Evolutionary conservation across 2,797 vertebrate genomes (phyloP), one percentile per base, ranked within the genome.

Genomic region (Adrianichthys oophorus): DNA sequence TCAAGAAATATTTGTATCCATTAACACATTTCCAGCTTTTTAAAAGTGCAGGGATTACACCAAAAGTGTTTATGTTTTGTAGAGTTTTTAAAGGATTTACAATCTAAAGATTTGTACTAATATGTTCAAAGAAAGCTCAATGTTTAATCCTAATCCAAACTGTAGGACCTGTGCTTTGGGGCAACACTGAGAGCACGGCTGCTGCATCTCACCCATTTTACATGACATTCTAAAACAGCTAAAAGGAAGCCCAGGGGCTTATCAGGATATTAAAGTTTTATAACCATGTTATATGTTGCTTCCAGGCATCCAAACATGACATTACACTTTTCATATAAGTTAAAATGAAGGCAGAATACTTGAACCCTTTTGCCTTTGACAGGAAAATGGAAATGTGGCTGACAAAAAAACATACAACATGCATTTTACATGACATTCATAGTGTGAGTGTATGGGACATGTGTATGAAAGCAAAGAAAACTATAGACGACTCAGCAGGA

Each of bases 131-230:
- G 56, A 76, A 69, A 76, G 55, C 52, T 59, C 48, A 60, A 66
- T 44, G 43, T 72, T 79, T 86, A 90, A 85, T 88, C 85, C 82
- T 88, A 89, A 86, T 86, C 83, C 81, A 76, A 52, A 32, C 64
- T 65, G 57, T 74, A 79, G 81, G 4, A 83, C 65, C 74, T 76
- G 46, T 21, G 42, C 41, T 29, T 44, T 43, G 32, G 19, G 66
- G 40, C 24, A 62, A 43, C 41, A 4, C 37, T 37, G 57, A 76
- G 56, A 52, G 41, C 13, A 29, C 57, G 43, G 17, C 44, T 41
- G 18, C 15, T 47, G 58, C 59, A 60, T 63, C 48, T 52, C 18
- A 10, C n/a, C n/a, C 37, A 26, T n/a, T 29, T 6, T 62, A 12
- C 24, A 55, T 44, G 54, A 59, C 17, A n/a, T 46, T 23, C 15